Base-by-base conservation (phyloP, 1,140 invertebrate genomes). In the Cherax quadricarinatus region DNA sequence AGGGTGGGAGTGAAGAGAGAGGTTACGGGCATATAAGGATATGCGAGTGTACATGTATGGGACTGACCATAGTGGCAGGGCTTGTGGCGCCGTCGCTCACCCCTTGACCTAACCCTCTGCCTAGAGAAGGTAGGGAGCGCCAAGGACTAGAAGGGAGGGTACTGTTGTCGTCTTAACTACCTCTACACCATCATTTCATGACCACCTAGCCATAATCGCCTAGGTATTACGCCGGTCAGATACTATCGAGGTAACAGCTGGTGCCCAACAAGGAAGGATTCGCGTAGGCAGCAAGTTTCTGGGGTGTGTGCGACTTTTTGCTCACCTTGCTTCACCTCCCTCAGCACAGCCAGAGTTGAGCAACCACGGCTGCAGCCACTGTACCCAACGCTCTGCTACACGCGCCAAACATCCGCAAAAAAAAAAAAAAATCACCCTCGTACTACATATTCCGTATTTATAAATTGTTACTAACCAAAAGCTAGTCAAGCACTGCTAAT, bases 231-330 rank as follows among this genome's bases (percentile, higher is more conserved):
- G 7, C n/a, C 24, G 70, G 70, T 12, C 62, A 57, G 6, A 9
- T 18, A 70, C 18, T 18, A 70, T n/a, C 70, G n/a, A 30, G 70
- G 70, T 3, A 75, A 30, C 70, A 75, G 70, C 70, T 75, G 70
- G 30, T 73, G 21, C 62, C 60, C 57, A 89, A 73, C 62, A 70
- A 89, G 80, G 88, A 87, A 87, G 85, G 70, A 53, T 78, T 87
- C 85, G 70, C 85, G 85, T 87, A 66, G 85, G 85, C 85, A 21
- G 85, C 16, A 10, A 21, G 48, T 87, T 49, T 75, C 85, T 30
- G 24, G 30, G 4, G 9, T 14, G 7, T 49, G 60, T 53, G 10
- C 83, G 49, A 70, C n/a, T 70, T 85, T 79, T 87, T 87, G 49
- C 30, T 66, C 12, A 57, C 18, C 70, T 87, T 87, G 85, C 70